Evolutionary conservation across 2,888 invertebrate genomes (phyloP).

Genomic region (Morpho achilles): DNA sequence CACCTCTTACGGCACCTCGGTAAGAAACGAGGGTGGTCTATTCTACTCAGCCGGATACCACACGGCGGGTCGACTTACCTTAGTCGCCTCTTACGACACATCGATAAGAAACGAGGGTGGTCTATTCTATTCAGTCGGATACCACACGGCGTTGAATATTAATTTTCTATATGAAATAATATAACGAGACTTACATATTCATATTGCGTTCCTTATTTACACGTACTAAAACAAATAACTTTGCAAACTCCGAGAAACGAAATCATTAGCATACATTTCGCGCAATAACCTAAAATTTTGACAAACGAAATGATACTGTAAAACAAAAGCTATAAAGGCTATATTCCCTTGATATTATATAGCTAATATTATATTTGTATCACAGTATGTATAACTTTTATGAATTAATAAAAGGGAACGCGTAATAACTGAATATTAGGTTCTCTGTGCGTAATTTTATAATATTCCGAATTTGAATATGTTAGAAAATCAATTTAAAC

Average conservation of each 20-base stretch:
- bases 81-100: no score
- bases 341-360: not conserved
- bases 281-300: not conserved
- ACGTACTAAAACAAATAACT: constrained; percentile 11
- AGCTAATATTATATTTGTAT: not conserved
- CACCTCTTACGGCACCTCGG: no score
- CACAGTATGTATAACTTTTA: not conserved
- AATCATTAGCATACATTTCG: not conserved
- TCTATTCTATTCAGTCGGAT: no score
- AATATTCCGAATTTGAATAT: no score
- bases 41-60: no score
- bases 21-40: no score
- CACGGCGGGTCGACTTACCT: no score
- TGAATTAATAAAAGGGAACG: not conserved
- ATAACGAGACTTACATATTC: not conserved
- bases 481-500: no score
- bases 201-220: constrained; percentile 5
- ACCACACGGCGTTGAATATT: not conserved
- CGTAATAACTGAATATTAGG: not conserved
- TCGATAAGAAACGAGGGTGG: no score
- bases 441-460: no score
- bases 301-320: not conserved
- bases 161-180: not conserved
- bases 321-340: not conserved
- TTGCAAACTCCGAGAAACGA: constrained; percentile 1